phyloP scores from a whole-genome alignment of 2,888 invertebrate species.

The Trissonchulus latispiculum region DNA sequence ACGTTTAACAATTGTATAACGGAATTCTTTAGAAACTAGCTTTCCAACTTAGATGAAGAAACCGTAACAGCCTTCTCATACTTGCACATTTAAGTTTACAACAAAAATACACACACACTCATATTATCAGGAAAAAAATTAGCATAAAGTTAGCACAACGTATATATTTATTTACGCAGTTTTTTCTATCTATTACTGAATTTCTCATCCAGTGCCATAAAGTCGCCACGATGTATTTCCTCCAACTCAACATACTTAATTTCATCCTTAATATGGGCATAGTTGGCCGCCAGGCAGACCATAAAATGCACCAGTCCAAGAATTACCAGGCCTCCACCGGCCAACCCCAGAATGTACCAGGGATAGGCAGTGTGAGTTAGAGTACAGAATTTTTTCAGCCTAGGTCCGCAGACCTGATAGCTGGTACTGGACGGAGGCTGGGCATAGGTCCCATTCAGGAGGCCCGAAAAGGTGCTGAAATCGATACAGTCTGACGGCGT shows the following conservation, averaged over 20 bases:
- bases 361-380: slow-evolving; percentile 36
- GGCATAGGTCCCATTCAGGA: slow-evolving; percentile 31
- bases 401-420: slow-evolving; percentile 35
- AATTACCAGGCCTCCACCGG: slow-evolving; percentile 28
- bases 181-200: too few relatives aligned
- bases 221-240: slow-evolving; percentile 48
- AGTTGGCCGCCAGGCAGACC: slow-evolving; percentile 88
- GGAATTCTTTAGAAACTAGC: too few relatives aligned
- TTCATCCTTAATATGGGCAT: slow-evolving; percentile 85
- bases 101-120: too few relatives aligned
- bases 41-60: too few relatives aligned
- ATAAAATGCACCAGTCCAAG: slow-evolving; percentile 62
- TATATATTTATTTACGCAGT: too few relatives aligned
- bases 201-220: not conserved
- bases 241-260: slow-evolving; percentile 85
- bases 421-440: slow-evolving; percentile 12
- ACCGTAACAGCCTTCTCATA: too few relatives aligned
- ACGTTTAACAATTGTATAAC: too few relatives aligned
- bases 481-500: slow-evolving; percentile 34
- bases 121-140: too few relatives aligned
- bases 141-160: too few relatives aligned
- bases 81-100: too few relatives aligned
- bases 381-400: slow-evolving; percentile 40
- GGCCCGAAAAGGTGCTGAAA: slow-evolving; percentile 34
- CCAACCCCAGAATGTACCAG: slow-evolving; percentile 32